A percentile compares a stretch with the other conserved stretches of the same genome.
phyloP scores from a whole-genome alignment of 2,113 vertebrate species.

The Seriola quinqueradiata region DNA sequence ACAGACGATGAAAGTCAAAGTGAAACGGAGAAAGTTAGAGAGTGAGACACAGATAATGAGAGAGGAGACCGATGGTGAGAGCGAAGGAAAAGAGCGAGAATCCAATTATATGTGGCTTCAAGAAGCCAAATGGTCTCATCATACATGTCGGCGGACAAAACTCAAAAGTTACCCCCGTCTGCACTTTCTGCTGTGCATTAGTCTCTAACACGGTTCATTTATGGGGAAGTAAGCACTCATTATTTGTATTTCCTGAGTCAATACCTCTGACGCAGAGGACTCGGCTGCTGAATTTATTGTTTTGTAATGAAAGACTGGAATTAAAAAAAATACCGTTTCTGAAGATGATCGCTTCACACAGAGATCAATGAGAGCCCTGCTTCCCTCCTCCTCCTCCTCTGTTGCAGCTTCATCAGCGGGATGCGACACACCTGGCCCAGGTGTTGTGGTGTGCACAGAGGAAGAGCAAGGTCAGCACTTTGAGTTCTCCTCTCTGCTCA shows the following conservation, averaged over 20 bases:
- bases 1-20: slow-evolving; percentile 2
- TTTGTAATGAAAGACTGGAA: neutral
- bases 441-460: neutral
- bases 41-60: slow-evolving; percentile 37
- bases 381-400: neutral
- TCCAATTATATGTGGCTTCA: slow-evolving; percentile 36
- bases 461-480: neutral
- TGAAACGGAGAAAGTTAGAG: slow-evolving; percentile 19
- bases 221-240: neutral
- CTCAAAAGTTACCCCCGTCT: neutral
- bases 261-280: neutral
- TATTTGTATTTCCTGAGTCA: neutral
- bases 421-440: neutral
- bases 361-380: neutral
- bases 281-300: neutral
- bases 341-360: too few species aligned
- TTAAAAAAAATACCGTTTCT: too few species aligned
- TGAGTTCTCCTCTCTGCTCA: too few species aligned
- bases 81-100: slow-evolving; percentile 14
- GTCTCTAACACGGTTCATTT: neutral
- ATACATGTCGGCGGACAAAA: neutral
- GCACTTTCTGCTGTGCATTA: neutral
- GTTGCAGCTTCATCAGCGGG: neutral
- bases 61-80: neutral
- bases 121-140: slow-evolving; percentile 10